Percentiles rank a stretch among this genome's conserved stretches.
Evolutionary conservation across 2,113 vertebrate genomes (phyloP).

Genomic region (Dipodomys spectabilis): DNA sequence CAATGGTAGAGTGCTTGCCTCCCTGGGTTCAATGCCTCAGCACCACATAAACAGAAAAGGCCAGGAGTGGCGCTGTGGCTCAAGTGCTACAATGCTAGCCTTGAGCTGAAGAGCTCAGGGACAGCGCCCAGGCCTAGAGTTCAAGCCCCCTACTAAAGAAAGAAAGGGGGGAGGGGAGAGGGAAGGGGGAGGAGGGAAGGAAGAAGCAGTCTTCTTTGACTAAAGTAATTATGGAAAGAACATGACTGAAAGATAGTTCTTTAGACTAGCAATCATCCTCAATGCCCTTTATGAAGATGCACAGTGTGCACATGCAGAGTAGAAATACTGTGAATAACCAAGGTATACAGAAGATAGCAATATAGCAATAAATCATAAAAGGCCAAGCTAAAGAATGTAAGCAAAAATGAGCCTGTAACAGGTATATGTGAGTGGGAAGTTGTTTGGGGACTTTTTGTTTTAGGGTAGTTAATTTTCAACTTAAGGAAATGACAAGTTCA

Average conservation of each 20-base stretch:
- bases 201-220: neutral
- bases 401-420: conserved; percentile 23
- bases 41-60: too few species aligned
- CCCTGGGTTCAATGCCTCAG: too few species aligned
- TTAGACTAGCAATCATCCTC: neutral
- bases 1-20: too few species aligned
- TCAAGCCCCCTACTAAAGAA: too few species aligned
- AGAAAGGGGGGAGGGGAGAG: too few species aligned
- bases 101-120: too few species aligned
- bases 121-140: too few species aligned
- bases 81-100: too few species aligned
- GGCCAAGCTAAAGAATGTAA: conserved; percentile 14
- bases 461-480: neutral
- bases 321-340: conserved; percentile 13
- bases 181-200: too few species aligned
- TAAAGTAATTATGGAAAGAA: conserved; percentile 3
- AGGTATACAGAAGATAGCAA: conserved; percentile 43
- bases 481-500: conserved; percentile 24
- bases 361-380: conserved; percentile 42
- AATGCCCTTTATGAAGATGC: neutral
- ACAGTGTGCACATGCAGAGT: neutral
- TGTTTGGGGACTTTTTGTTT: neutral
- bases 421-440: neutral
- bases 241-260: neutral
- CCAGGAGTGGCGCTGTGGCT: too few species aligned